These are phyloP conservation scores for Melieria crassipennis DNA, from an alignment of 2,888 invertebrate species.

Conservation along the genomic window DNA sequence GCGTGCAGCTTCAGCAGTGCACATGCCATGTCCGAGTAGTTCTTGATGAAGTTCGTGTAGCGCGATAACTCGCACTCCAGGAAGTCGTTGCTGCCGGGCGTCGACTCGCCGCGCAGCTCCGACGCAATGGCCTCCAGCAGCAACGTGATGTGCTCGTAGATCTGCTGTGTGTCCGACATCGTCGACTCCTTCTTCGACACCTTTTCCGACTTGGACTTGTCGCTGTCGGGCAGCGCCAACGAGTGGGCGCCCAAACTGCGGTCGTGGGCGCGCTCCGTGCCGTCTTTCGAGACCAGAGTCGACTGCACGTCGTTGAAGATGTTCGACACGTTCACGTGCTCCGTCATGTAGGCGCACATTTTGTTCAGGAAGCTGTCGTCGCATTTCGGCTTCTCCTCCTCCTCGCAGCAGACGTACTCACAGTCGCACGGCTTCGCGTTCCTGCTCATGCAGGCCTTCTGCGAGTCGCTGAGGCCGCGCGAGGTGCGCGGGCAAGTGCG, in stretches of 20 bases:
- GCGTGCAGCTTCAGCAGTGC: conserved; percentile 32
- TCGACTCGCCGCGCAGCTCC: conserved; percentile 52
- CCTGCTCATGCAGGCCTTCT: neutral
- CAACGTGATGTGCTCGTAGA: neutral
- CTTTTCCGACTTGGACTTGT: too few species aligned
- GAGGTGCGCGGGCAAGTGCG: conserved; percentile 7
- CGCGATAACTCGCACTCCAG: conserved; percentile 53
- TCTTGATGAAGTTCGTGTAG: conserved; percentile 48
- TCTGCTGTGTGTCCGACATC: neutral
- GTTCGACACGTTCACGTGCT: conserved; percentile 15
- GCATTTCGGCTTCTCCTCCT: neutral
- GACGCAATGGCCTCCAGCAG: conserved; percentile 46
- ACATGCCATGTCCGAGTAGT: conserved; percentile 31
- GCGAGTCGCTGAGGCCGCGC: neutral
- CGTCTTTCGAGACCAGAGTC: too few species aligned
- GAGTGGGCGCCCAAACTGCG: too few species aligned
- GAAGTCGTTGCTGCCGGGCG: conserved; percentile 43
- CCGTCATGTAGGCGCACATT: conserved; percentile 21
- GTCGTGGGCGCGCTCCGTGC: too few species aligned
- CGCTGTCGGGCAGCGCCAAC: too few species aligned
- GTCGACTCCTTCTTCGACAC: too few species aligned
- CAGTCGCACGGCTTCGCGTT: conserved; percentile 10
- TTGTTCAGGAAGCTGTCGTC: conserved; percentile 2
- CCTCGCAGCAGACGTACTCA: conserved; percentile 18
- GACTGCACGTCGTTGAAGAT: too few species aligned